A percentile compares a stretch with the other conserved stretches of the same genome.
Conservation (phyloP, 2,888 invertebrate species). For the Ernsta delagoae region DNA sequence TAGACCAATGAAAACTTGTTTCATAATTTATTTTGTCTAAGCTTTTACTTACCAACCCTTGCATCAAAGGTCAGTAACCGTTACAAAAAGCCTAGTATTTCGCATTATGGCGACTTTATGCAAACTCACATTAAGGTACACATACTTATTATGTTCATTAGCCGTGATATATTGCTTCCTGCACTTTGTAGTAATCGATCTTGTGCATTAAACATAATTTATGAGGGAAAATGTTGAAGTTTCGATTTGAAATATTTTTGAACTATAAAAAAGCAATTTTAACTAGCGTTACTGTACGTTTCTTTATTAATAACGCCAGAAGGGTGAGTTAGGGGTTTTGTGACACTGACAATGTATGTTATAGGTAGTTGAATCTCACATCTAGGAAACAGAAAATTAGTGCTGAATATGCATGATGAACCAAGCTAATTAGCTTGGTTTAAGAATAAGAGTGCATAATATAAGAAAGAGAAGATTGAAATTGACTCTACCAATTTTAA, state of each 20-base stretch:
- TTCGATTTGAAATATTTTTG: background rate
- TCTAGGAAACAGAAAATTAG: no score
- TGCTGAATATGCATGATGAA: no score
- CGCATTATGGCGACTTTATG: slow-evolving; percentile 30
- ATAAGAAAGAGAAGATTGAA: no score
- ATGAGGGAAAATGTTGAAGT: background rate
- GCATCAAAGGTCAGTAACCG: slow-evolving; percentile 5
- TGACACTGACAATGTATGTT: no score
- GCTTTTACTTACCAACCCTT: background rate
- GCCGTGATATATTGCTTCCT: slow-evolving; percentile 20
- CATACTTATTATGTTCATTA: slow-evolving; percentile 7
- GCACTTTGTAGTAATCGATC: slow-evolving; percentile 15
- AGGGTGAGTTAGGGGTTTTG: no score
- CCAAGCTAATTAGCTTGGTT: no score
- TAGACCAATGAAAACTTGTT: background rate
- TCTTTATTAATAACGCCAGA: no score
- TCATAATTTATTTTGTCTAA: background rate
- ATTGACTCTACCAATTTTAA: no score
- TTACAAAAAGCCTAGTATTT: slow-evolving; percentile 1
- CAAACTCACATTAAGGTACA: slow-evolving; percentile 15
- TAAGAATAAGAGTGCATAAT: no score
- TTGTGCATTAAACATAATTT: background rate
- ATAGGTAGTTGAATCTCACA: no score
- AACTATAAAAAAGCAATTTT: no score
- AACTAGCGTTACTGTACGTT: no score